Conservation (phyloP, 2,888 invertebrate genomes). For the Oegoconia quadripuncta region DNA sequence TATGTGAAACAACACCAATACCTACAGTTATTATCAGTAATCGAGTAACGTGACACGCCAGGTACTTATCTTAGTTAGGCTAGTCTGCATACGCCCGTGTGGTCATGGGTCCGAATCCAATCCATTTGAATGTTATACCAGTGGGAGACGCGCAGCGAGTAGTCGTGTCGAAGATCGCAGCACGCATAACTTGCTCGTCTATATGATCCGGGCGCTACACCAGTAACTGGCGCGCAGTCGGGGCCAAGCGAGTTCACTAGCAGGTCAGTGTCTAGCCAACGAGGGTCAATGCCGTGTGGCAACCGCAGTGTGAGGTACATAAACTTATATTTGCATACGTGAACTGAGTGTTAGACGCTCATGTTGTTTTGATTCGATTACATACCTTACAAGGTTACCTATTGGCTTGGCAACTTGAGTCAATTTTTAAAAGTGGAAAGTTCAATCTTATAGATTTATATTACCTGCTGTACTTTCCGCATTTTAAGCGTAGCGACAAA, state of each 20-base stretch:
- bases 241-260: slow-evolving; percentile 56
- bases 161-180: slow-evolving; percentile 35
- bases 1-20: no score
- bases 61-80: slow-evolving; percentile 1
- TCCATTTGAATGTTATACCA: no score
- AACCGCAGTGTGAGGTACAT: neutral
- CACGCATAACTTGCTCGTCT: neutral
- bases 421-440: no score
- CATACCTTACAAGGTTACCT: no score
- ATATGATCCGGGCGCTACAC: slow-evolving; percentile 9
- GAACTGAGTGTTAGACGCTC: no score
- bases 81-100: slow-evolving; percentile 3
- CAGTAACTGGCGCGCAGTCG: slow-evolving; percentile 30
- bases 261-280: slow-evolving; percentile 32
- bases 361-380: no score
- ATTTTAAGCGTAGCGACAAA: no score
- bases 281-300: slow-evolving; percentile 43
- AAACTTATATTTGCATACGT: neutral
- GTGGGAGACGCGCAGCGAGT: slow-evolving; percentile 42
- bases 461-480: no score
- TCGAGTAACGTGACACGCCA: slow-evolving; percentile 1
- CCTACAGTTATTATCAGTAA: neutral
- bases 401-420: no score
- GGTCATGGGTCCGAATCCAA: slow-evolving; percentile 22
- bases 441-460: no score